Evolutionary conservation across 2,888 invertebrate species (phyloP).

Genomic region (Xanthia togata): DNA sequence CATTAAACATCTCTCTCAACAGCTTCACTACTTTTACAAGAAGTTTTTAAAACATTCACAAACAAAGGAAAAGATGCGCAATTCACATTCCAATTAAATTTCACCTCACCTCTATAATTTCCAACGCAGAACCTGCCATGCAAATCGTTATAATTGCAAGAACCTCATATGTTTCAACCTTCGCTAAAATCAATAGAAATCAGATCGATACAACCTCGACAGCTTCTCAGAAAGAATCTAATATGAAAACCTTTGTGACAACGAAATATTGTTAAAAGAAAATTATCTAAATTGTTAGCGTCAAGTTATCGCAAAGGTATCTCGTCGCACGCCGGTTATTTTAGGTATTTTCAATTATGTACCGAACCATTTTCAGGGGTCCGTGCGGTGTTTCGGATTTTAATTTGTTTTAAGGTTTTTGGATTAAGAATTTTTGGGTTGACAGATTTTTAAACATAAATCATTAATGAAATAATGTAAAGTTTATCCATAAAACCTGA

Average conservation of each 20-base stretch:
- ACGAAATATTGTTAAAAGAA: conserved; percentile 75
- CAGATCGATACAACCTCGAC: conserved; percentile 41
- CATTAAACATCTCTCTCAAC: not conserved
- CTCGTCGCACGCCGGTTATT: conserved; percentile 75
- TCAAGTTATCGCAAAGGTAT: conserved; percentile 77
- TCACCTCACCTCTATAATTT: not conserved
- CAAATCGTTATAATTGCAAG: conserved; percentile 15
- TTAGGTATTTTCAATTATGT: conserved; percentile 88
- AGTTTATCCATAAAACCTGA: not conserved
- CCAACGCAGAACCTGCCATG: not conserved
- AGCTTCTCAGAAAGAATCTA: conserved; percentile 49
- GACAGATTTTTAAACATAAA: not conserved
- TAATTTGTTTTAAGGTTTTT: not conserved
- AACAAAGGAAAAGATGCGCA: not conserved
- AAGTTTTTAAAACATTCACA: not conserved
- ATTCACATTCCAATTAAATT: not conserved
- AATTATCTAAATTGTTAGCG: conserved; percentile 79
- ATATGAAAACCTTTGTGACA: conserved; percentile 57
- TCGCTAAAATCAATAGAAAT: conserved; percentile 43
- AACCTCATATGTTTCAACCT: conserved; percentile 4
- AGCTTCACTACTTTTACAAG: not conserved
- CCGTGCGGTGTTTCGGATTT: conserved; percentile 11
- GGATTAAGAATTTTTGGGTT: not conserved
- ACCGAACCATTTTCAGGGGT: conserved; percentile 62
- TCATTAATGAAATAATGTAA: not conserved